phyloP scores from a whole-genome alignment of 2,113 vertebrate genomes.

The Dasyurus viverrinus region DNA sequence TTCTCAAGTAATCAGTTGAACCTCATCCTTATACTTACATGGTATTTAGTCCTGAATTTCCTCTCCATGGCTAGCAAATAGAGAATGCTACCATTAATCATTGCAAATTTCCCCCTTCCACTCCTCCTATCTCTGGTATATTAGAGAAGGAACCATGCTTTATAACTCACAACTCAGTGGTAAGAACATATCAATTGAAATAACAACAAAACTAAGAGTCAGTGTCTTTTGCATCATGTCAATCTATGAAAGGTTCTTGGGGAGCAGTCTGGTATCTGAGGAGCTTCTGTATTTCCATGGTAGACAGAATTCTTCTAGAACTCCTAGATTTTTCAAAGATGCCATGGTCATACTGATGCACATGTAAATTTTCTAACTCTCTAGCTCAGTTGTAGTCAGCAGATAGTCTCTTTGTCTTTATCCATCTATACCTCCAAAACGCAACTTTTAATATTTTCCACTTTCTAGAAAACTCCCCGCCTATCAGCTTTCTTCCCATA shows the following conservation, averaged over 20 bases:
- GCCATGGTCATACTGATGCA: too few species aligned
- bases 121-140: neutral
- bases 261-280: too few species aligned
- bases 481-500: neutral
- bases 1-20: neutral
- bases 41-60: neutral
- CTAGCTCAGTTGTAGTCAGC: neutral
- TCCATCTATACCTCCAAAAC: neutral
- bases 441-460: neutral
- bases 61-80: neutral
- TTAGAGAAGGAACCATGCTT: neutral
- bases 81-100: neutral
- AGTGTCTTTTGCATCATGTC: neutral
- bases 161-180: neutral
- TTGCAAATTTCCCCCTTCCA: neutral
- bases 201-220: neutral
- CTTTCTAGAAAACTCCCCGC: neutral
- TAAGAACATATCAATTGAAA: neutral
- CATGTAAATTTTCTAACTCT: neutral
- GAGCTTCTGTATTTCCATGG: too few species aligned
- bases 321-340: neutral
- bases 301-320: neutral
- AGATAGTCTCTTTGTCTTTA: neutral
- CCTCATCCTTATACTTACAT: neutral
- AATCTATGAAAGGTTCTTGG: too few species aligned